Percentiles rank a stretch among this genome's conserved stretches.
These are phyloP conservation scores for Graphium colonna DNA, from an alignment of 2,888 invertebrate genomes.

Conservation along the genomic window DNA sequence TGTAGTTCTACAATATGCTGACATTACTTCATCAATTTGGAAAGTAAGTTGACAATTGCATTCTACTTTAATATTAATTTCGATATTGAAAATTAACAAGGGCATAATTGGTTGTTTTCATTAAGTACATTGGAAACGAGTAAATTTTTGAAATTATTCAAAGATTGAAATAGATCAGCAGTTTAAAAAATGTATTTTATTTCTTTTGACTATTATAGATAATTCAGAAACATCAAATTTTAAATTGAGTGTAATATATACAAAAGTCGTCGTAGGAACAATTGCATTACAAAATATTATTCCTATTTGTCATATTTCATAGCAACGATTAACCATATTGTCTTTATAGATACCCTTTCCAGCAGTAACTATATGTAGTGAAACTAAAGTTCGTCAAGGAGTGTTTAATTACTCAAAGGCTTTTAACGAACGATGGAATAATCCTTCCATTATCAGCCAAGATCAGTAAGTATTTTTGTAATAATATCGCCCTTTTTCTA, in stretches of 20 bases:
- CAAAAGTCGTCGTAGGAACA: no score
- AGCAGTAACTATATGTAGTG: no score
- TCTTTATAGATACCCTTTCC: conserved; percentile 71
- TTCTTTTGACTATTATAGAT: no score
- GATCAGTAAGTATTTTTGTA: no score
- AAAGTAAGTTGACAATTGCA: conserved; percentile 43
- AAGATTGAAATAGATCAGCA: not conserved
- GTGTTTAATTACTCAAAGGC: conserved; percentile 77
- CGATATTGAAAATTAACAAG: no score
- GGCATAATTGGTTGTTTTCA: no score
- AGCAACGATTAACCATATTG: not conserved
- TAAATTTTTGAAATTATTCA: not conserved
- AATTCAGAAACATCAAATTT: no score
- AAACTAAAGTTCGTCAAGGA: no score
- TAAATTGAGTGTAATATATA: no score
- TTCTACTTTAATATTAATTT: not conserved
- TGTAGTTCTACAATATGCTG: conserved; percentile 83
- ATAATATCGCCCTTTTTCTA: no score
- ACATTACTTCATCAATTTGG: conserved; percentile 81
- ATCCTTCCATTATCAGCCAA: conserved; percentile 38
- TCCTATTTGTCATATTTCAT: no score
- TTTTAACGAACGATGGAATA: conserved; percentile 41
- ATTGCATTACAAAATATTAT: no score
- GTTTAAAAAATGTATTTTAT: not conserved
- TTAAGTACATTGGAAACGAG: not conserved